Evolutionary conservation across 2,113 vertebrate species (phyloP), one percentile per base, ranked within the genome.

Genomic region (Pseudopipra pipra): DNA sequence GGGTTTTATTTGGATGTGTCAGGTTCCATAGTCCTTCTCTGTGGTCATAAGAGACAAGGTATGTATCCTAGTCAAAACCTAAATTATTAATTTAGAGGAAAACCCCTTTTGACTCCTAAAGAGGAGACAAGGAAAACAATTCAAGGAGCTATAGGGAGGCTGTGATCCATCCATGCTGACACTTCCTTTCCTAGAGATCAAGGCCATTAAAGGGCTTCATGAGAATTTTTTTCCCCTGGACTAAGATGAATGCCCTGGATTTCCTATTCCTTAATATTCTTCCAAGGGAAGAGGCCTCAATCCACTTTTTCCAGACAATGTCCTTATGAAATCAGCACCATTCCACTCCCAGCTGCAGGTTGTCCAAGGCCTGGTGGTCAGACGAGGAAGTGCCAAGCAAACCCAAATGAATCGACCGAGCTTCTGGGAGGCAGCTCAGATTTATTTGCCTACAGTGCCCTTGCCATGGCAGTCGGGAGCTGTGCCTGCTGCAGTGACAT

Each of bases 1-100:
- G 23, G 3, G 6, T 37, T 51, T 82, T 21, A 44, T 28, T 43
- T 4, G 18, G 47, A 4, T 31, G 15, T 70, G 17, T 39, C 76
- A 55, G 23, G 44, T 54, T 90, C 54, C 62, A 33, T 2, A 25
- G 49, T 47, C 71, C 58, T 80, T 46, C 39, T 41, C 46, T 0
- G 0, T 25, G 33, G 33, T n/a, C 1, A 0, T 22, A 66, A n/a
- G 33, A 55, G 51, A 27, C 33, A 51, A 41, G 28, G 33, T 21
- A 70, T 37, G 72, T 62, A 76, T 47, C 27, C 35, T 63, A 77
- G n/a, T 24, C 22, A 39, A 58, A 62, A 74, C 35, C 35, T 5
- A 19, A 49, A 28, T 56, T 54, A 33, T 24, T 39, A 25, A 8
- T 35, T 73, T n/a, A 14, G 37, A 87, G 41, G 28, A 37, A 72